Evolutionary conservation across 2,888 invertebrate genomes (phyloP).

Genomic region (Onchidella celtica): DNA sequence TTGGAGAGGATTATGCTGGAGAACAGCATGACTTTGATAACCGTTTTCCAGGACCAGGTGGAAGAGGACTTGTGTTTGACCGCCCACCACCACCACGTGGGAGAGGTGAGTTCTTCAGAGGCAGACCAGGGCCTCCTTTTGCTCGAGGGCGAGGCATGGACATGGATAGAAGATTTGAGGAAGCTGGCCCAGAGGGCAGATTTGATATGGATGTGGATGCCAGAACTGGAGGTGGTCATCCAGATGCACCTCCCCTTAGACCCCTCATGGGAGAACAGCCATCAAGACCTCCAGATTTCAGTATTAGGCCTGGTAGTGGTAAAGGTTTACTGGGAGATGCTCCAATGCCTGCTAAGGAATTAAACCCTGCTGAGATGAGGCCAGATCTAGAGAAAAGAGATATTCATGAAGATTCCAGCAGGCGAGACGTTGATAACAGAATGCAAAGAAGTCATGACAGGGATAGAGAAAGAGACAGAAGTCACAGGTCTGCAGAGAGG

Average conservation of each 20-base stretch:
- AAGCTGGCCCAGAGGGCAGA: constrained; percentile 7
- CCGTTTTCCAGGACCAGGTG: constrained; percentile 36
- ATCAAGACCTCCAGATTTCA: constrained; percentile 13
- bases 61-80: constrained; percentile 35
- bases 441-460: constrained; percentile 36
- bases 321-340: constrained; percentile 29
- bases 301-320: constrained; percentile 22
- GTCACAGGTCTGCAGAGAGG: constrained; percentile 48
- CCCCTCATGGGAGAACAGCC: neutral
- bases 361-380: neutral
- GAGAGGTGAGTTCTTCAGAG: constrained; percentile 24
- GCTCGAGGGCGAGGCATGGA: constrained; percentile 46
- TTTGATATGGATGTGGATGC: constrained; percentile 38
- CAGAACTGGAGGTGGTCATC: constrained; percentile 28
- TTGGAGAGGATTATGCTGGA: neutral
- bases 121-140: constrained; percentile 16
- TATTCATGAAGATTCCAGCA: constrained; percentile 15
- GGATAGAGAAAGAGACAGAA: constrained; percentile 50
- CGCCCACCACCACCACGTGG: constrained; percentile 24
- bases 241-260: constrained; percentile 18
- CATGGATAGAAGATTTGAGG: constrained; percentile 43
- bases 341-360: neutral
- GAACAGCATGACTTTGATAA: constrained; percentile 32
- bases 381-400: constrained; percentile 35
- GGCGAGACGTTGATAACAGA: constrained; percentile 30